Evolutionary conservation across 2,113 vertebrate genomes (phyloP).

Genomic region (Notiomystis cincta): DNA sequence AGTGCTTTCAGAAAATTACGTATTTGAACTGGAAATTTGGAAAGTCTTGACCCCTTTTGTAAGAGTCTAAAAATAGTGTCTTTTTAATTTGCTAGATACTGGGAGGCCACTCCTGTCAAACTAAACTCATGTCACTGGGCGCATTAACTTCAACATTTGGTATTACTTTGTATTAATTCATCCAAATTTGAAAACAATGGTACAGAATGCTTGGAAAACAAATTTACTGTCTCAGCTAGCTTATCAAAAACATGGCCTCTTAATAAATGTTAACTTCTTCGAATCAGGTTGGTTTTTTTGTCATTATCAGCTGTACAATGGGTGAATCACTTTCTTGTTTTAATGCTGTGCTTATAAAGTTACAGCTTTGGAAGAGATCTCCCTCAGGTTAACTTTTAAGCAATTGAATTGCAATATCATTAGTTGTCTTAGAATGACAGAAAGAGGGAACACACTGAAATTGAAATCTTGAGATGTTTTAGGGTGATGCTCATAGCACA

Average conservation of each 20-base stretch:
- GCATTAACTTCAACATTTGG: not conserved
- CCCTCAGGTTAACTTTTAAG: not conserved
- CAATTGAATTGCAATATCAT: not conserved
- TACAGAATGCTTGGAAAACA: not conserved
- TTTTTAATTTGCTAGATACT: not conserved
- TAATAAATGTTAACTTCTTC: not conserved
- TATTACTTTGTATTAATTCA: not conserved
- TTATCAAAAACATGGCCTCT: not conserved
- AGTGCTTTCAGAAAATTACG: not conserved
- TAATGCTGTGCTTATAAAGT: not conserved
- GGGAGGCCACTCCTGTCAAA: not conserved
- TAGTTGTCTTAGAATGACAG: not conserved
- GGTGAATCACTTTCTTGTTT: not conserved
- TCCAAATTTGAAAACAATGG: not conserved
- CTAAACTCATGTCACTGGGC: not conserved
- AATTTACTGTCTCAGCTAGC: not conserved
- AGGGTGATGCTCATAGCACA: not conserved
- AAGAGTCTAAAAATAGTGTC: not conserved
- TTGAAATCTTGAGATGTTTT: not conserved
- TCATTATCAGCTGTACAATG: not conserved
- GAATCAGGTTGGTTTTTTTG: not conserved
- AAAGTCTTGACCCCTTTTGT: not conserved
- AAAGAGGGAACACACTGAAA: not conserved
- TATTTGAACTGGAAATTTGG: not conserved
- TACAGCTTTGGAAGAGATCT: not conserved